Evolutionary conservation across 1,140 invertebrate genomes (phyloP).

Genomic region (Apis dorsata): DNA sequence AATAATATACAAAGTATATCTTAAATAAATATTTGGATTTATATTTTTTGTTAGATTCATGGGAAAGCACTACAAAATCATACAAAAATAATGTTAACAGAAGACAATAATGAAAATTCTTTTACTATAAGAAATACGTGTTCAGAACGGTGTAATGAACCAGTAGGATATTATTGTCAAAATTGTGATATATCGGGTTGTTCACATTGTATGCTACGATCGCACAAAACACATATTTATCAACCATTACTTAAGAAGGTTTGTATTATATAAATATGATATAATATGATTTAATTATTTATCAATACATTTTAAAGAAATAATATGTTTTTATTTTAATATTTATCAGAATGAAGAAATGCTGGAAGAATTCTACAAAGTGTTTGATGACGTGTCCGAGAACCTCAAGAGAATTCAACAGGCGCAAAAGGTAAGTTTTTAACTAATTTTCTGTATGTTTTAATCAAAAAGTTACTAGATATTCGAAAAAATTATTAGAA

Average conservation of each 20-base stretch:
- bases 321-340: slow-evolving; percentile 49
- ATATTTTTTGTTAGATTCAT: slow-evolving; percentile 64
- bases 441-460: slow-evolving; percentile 13
- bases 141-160: slow-evolving; percentile 50
- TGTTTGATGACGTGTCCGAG: slow-evolving; percentile 14
- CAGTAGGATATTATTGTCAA: slow-evolving; percentile 72
- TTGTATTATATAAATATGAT: slow-evolving; percentile 28
- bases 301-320: background rate
- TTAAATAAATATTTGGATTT: background rate
- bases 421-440: slow-evolving; percentile 61
- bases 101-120: background rate
- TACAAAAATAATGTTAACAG: slow-evolving; percentile 45
- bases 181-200: slow-evolving; percentile 72
- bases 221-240: slow-evolving; percentile 69
- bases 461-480: background rate
- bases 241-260: slow-evolving; percentile 52
- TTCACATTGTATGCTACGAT: slow-evolving; percentile 71
- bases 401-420: slow-evolving; percentile 36
- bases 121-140: slow-evolving; percentile 47
- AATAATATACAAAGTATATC: background rate
- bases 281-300: slow-evolving; percentile 1
- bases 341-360: slow-evolving; percentile 61
- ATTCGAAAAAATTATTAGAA: background rate
- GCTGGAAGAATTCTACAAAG: slow-evolving; percentile 36
- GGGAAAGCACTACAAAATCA: slow-evolving; percentile 64